phyloP scores from a whole-genome alignment of 37 sponge, comb jelly and placozoan species.

The Agelas oroides region DNA sequence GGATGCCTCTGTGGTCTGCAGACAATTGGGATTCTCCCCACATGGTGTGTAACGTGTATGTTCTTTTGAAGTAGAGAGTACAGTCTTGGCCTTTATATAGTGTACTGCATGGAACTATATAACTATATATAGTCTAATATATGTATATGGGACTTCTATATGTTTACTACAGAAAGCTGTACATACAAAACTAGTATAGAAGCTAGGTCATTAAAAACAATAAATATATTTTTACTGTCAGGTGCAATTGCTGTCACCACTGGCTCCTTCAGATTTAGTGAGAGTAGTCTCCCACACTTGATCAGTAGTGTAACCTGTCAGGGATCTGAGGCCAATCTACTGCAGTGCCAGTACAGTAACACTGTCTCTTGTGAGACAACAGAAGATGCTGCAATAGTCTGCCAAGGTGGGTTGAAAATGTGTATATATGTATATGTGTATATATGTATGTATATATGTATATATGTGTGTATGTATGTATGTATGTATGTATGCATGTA shows the following conservation, averaged over 20 bases:
- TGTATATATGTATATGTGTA: too few species aligned
- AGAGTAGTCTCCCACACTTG: neutral
- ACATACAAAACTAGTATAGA: too few species aligned
- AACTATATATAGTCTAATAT: too few species aligned
- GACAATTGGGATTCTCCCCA: slow-evolving; percentile 38
- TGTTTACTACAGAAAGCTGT: too few species aligned
- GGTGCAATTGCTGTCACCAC: neutral
- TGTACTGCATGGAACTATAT: neutral
- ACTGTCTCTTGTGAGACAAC: neutral
- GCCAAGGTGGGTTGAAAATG: neutral
- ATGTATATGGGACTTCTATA: too few species aligned
- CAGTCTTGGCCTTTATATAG: too few species aligned
- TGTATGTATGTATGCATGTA: too few species aligned
- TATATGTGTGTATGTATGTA: too few species aligned
- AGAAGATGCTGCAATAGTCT: slow-evolving; percentile 9
- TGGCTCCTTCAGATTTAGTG: neutral
- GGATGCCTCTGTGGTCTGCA: slow-evolving; percentile 34
- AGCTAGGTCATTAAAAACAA: too few species aligned
- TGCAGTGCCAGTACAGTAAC: neutral
- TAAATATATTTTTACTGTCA: neutral
- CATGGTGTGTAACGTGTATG: slow-evolving; percentile 6
- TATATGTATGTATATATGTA: too few species aligned
- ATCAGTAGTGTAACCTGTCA: slow-evolving; percentile 7
- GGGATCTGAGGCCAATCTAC: slow-evolving; percentile 17
- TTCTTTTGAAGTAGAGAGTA: too few species aligned